Evolutionary conservation across 2,888 invertebrate species (phyloP).

Genomic region (Ommatoiulus sabulosus): DNA sequence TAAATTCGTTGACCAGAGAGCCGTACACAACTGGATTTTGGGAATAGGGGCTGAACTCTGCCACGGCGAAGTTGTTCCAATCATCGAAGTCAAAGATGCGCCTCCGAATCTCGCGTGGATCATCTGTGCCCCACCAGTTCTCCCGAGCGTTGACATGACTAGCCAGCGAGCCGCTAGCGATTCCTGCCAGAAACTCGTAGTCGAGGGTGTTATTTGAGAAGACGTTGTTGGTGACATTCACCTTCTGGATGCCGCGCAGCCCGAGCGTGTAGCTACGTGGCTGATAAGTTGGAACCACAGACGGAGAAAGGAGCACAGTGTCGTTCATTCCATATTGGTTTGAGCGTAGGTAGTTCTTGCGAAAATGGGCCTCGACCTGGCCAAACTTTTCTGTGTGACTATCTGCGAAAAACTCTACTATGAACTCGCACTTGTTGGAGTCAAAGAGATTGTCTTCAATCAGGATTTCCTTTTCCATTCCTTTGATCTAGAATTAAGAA

Average conservation of each 20-base stretch:
- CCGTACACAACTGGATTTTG: conserved; percentile 72
- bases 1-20: conserved; percentile 57
- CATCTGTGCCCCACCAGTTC: conserved; percentile 96
- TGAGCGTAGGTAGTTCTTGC: conserved; percentile 80
- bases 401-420: conserved; percentile 88
- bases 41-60: conserved; percentile 83
- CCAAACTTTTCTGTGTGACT: conserved; percentile 92
- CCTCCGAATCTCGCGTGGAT: conserved; percentile 79
- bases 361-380: conserved; percentile 82
- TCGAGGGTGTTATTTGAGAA: conserved; percentile 81
- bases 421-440: conserved; percentile 82
- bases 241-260: conserved; percentile 94
- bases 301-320: neutral
- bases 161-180: conserved; percentile 84
- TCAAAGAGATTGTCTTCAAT: conserved; percentile 84
- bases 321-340: conserved; percentile 72
- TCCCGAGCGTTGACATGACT: conserved; percentile 88
- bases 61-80: conserved; percentile 98
- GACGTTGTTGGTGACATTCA: conserved; percentile 88
- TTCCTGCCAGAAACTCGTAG: conserved; percentile 92
- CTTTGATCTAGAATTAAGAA: conserved; percentile 69
- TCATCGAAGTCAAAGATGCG: conserved; percentile 98
- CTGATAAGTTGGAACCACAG: conserved; percentile 65
- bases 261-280: conserved; percentile 87
- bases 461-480: conserved; percentile 96